Base-by-base conservation (phyloP, 2,113 vertebrate genomes). In the Hirundichthys speculiger region DNA sequence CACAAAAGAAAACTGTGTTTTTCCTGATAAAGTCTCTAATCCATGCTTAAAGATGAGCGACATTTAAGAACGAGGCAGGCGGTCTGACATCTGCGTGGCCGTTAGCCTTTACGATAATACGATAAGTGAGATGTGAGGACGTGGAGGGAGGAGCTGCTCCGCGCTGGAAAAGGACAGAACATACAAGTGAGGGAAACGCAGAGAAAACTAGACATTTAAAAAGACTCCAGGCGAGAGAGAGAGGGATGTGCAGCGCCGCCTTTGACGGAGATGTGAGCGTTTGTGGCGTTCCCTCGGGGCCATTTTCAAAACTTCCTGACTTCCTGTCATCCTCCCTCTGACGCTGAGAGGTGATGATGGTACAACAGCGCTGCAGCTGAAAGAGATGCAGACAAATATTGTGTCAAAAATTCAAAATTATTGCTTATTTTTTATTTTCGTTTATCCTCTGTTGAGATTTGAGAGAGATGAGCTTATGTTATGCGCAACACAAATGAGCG, bases 151-250 rank as follows among this genome's bases (percentile, higher is more conserved):
- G 54, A 54, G 21, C 58, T 53, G 40, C 50, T 21, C 59, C 60
- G 53, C 0, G 8, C 54, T 47, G 55, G 42, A 58, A 73, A 63
- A 67, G 74, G 60, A 75, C 45, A 53, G 51, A 79, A 54, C 51
- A 59, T 2, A 7, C 25, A 50, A 60, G 21, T 2, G 1, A 48
- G 50, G 20, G 59, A 56, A 68, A 85, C 73, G 55, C 57, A 66
- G 25, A 69, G 56, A 43, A 38, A 69, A 69, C 66, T 77, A 82
- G 86, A 85, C 84, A 85, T 86, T 89, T 84, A 77, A 75, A 79
- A 64, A 69, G 59, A 80, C 76, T 67, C 14, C 16, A 6, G 74
- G 79, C 84, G 50, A 22, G n/a, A n/a, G n/a, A 41, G 18, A 69
- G 39, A 76, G 65, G 50, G 77, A 64, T n/a, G 54, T 74, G 71